Conservation (phyloP, 2,113 vertebrate genomes). For the Equus przewalskii region DNA sequence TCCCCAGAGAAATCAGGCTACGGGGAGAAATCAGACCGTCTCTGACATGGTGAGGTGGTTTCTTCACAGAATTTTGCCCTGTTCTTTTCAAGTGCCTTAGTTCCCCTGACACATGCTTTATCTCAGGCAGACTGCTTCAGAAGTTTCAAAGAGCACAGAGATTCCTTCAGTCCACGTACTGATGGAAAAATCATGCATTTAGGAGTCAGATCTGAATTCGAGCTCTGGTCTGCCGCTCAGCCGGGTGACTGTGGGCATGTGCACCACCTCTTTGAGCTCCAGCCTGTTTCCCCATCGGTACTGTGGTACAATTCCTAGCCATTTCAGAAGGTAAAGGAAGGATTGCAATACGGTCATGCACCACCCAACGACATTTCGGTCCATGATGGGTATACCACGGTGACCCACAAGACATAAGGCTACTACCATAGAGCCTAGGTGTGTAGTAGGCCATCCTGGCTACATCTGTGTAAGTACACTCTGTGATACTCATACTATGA, state of each 20-base stretch:
- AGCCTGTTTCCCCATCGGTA: not conserved
- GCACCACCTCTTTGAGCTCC: not conserved
- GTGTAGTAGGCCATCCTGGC: too few relatives aligned
- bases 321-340: not conserved
- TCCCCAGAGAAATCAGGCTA: not conserved
- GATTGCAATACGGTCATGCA: too few relatives aligned
- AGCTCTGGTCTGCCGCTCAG: not conserved
- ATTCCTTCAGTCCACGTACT: not conserved
- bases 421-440: too few relatives aligned
- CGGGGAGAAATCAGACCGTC: not conserved
- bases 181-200: not conserved
- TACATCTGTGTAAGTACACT: too few relatives aligned
- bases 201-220: not conserved
- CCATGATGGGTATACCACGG: too few relatives aligned
- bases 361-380: too few relatives aligned
- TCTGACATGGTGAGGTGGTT: not conserved
- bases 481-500: too few relatives aligned
- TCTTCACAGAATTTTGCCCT: not conserved
- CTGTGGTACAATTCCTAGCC: not conserved
- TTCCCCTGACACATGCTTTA: not conserved
- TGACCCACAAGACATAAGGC: too few relatives aligned
- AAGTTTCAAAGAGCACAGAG: not conserved
- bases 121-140: not conserved
- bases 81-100: not conserved
- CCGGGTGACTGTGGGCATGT: too few relatives aligned